Percentiles rank a stretch among this genome's conserved stretches.
Conservation (phyloP, 1,140 invertebrate species). For the Diploscapter pachys region DNA sequence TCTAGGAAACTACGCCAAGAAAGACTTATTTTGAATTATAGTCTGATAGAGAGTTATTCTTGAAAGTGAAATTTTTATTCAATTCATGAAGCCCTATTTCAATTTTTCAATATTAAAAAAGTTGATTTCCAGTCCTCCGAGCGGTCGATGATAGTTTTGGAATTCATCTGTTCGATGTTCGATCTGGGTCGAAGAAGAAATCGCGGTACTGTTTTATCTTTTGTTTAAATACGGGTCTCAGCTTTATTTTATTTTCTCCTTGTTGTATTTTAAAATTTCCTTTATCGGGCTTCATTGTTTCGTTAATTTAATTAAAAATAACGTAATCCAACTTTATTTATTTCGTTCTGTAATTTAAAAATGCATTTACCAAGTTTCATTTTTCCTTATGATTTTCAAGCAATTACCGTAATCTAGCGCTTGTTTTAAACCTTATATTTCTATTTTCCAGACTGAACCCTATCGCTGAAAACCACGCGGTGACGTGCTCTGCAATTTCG, state of each 20-base stretch:
- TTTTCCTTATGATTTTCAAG: too few species aligned
- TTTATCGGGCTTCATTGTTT: too few species aligned
- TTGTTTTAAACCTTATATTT: not conserved
- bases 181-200: conserved; percentile 11
- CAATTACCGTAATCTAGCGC: not conserved
- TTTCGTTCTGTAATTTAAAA: too few species aligned
- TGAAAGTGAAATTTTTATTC: too few species aligned
- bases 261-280: too few species aligned
- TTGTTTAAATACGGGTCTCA: not conserved
- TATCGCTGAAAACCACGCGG: conserved; percentile 9
- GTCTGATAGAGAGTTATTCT: too few species aligned
- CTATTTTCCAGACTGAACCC: conserved; percentile 7
- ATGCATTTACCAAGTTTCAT: too few species aligned
- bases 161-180: conserved; percentile 14
- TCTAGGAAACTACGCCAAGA: not conserved
- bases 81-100: too few species aligned
- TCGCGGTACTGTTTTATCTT: conserved; percentile 12
- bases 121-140: conserved; percentile 10
- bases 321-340: too few species aligned
- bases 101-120: not conserved
- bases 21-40: too few species aligned
- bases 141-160: conserved; percentile 15
- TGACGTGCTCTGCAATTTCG: conserved; percentile 7
- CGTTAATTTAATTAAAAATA: too few species aligned
- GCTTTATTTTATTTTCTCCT: too few species aligned